Base-by-base conservation (phyloP, 2,888 invertebrate genomes). In the Trisateles emortualis region DNA sequence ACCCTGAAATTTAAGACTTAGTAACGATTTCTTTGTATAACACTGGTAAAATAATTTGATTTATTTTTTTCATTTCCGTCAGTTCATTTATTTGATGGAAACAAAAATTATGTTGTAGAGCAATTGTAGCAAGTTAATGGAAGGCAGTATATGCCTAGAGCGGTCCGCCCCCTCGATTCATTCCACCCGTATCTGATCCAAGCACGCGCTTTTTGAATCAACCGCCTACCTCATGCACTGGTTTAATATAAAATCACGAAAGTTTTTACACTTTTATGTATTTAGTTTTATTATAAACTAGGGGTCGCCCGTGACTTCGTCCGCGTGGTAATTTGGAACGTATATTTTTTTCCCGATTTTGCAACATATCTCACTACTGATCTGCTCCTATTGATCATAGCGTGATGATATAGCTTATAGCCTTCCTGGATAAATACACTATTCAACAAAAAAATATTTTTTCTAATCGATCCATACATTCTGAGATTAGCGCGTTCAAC, bases 141-240 rank as follows among this genome's bases (percentile, higher is more conserved):
- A 71, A 70, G 71, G 73, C 70, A 69, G 71, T 70, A 66, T 74
- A 66, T 76, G 72, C 68, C 64, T 29, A 46, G 45, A 53, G 52
- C 42, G 53, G 52, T 44, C 62, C 76, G 72, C 76, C 77, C 73
- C 65, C 76, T 74, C 64, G 64, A 75, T 78, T 81, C 77, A 78
- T 81, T 81, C 67, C 49, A 46, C 30, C 55, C 74, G 17, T 84
- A 86, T 86, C 86, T 71, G 86, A 86, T 85, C 62, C 52, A 68
- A 74, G 74, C 86, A 86, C 85, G 84, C 86, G 83, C 81, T 83
- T 83, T 86, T 80, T 80, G 75, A 84, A 85, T 85, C 81, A 85
- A 76, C 72, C 71, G 58, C 64, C 63, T 68, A 51, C 53, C 60
- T 65, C 58, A 56, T 80, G 70, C 76, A 74, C 59, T 72, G 48